Evolutionary conservation across 2,888 invertebrate species (phyloP), one percentile per base, ranked within the genome.

Genomic region (Epirrhoe tristata): DNA sequence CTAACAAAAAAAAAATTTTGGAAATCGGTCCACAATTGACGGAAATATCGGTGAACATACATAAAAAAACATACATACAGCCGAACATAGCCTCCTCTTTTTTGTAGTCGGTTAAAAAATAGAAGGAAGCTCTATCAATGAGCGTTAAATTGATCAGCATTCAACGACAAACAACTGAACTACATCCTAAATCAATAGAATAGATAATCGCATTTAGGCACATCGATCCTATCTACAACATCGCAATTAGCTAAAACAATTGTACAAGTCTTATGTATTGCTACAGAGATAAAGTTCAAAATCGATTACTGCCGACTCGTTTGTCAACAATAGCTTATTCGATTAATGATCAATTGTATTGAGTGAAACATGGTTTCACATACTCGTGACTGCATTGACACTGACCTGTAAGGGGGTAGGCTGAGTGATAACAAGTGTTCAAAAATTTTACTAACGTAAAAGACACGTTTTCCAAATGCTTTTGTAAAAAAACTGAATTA

Each of bases 321-420:
- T 81, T 79, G 81, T 83, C 81, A 76, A 79, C 79, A 81, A 83
- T 85, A 72, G 77, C 76, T 77, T 80, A 77, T 68, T 75, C 76
- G 76, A 81, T 79, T 79, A 80, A 81, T 82, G 79, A 82, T 80
- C 77, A 80, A 82, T 84, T 81, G 80, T 81, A 77, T 79, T 69
- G 75, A 75, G 71, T 59, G 77, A 74, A 69, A 74, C 76, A 78
- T 74, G 69, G 67, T 67, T 68, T 60, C 70, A 76, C 73, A 66
- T 36, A 63, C 55, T 86, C 87, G 85, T 86, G 86, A 85, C 83
- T 71, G 58, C 58, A 74, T 74, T 80, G 84, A 79, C 86, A 83
- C 83, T 84, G 83, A 82, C 69, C 77, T 75, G 77, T 71, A 66
- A 63, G 69, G 65, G 73, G 56, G 63, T 66, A 62, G 66, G 69